Percentiles rank a stretch among this genome's conserved stretches.
phyloP scores from a whole-genome alignment of 2,113 vertebrate species.

The Gymnogyps californianus region DNA sequence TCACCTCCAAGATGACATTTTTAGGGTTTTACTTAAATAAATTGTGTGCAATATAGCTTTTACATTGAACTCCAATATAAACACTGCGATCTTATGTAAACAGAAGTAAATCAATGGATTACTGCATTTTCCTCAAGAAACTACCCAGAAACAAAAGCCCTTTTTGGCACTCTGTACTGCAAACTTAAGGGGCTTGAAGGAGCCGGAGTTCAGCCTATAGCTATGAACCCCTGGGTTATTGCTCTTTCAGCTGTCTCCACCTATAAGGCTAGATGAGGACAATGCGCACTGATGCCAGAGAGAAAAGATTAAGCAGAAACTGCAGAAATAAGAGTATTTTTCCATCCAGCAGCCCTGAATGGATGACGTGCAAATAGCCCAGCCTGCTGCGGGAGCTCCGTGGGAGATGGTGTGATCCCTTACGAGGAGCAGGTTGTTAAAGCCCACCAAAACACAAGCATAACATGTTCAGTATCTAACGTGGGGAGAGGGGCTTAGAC shows the following conservation, averaged over 20 bases:
- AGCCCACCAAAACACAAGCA: background rate
- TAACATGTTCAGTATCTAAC: rapidly evolving
- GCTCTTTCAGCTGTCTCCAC: conserved; percentile 43
- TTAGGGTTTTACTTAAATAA: background rate
- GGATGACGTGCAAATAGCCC: background rate
- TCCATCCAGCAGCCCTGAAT: background rate
- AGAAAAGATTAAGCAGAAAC: conserved; percentile 11
- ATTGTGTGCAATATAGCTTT: rapidly evolving
- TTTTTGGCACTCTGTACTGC: background rate
- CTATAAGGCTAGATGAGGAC: conserved; percentile 47
- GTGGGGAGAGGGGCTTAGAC: background rate
- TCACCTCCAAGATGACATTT: background rate
- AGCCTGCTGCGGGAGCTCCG: background rate
- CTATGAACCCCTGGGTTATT: background rate
- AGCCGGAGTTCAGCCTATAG: background rate
- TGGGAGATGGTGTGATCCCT: background rate
- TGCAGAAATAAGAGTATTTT: background rate
- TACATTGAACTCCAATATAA: background rate
- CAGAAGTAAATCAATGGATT: background rate
- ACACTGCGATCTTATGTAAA: rapidly evolving
- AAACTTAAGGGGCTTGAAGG: background rate
- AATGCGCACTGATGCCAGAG: background rate
- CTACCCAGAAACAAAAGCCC: background rate
- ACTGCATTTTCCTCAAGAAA: background rate
- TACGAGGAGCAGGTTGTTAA: background rate